Evolutionary conservation across 2,888 invertebrate genomes (phyloP).

Genomic region (Encarsia formosa): DNA sequence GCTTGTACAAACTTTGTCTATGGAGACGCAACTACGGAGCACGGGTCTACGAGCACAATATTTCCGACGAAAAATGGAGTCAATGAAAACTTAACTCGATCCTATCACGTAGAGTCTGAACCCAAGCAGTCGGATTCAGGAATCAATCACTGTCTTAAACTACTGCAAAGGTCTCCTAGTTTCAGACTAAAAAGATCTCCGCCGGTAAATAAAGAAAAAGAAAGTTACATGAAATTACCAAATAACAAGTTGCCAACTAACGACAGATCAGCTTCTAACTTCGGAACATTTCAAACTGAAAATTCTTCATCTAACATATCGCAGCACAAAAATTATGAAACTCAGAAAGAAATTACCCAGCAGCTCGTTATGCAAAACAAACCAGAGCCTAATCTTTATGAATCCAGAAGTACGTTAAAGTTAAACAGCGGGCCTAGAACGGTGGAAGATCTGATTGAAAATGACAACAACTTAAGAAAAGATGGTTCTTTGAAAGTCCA

Average conservation of each 20-base stretch:
- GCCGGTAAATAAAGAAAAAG: constrained; percentile 5
- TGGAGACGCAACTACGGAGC: constrained; percentile 30
- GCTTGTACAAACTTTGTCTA: constrained; percentile 37
- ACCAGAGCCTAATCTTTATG: constrained; percentile 27
- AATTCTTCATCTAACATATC: background rate
- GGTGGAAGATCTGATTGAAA: constrained; percentile 6
- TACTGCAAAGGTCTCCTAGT: constrained; percentile 19
- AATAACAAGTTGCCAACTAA: background rate
- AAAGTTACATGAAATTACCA: background rate
- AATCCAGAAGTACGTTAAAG: constrained; percentile 31
- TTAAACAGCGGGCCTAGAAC: constrained; percentile 21
- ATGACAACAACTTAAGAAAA: constrained; percentile 4
- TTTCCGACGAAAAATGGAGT: background rate
- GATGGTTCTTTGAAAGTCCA: background rate
- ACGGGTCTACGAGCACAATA: background rate
- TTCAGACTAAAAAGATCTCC: constrained; percentile 14
- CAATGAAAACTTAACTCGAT: background rate
- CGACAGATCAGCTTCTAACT: background rate
- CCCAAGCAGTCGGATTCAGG: background rate
- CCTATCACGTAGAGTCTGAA: background rate
- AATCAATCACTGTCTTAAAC: constrained; percentile 14
- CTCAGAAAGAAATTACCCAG: background rate
- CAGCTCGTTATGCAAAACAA: background rate
- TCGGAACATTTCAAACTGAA: background rate
- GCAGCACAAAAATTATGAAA: background rate